Percentiles rank a stretch among this genome's conserved stretches.
These are phyloP conservation scores for Pseudomugil tenellus DNA, from an alignment of 2,797 vertebrate species.

Conservation along the genomic window DNA sequence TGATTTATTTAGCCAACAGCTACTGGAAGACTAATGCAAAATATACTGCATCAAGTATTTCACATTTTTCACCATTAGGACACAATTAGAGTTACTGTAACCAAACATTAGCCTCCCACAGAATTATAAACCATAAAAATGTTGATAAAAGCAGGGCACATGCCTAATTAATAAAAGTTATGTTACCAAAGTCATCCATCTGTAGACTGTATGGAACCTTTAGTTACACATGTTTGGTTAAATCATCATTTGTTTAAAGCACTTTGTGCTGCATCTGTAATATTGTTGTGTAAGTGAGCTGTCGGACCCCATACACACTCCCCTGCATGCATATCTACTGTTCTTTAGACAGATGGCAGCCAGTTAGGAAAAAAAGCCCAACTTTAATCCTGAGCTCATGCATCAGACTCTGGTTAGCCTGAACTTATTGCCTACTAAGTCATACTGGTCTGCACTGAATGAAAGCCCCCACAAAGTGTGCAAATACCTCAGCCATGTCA, in stretches of 20 bases:
- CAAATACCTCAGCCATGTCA: conserved; percentile 9
- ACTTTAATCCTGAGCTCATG: neutral
- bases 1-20: too few species aligned
- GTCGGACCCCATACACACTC: neutral
- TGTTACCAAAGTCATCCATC: neutral
- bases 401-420: neutral
- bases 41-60: neutral
- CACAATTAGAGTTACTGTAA: neutral
- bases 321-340: neutral
- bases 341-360: neutral
- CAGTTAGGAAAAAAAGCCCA: neutral
- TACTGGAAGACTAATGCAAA: neutral
- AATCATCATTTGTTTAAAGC: neutral
- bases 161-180: neutral
- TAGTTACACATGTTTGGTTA: neutral
- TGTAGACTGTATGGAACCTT: neutral
- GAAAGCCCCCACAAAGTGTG: conserved; percentile 6
- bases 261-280: neutral
- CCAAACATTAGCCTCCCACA: neutral
- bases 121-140: neutral
- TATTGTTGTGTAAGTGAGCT: neutral
- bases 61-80: neutral
- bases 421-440: neutral
- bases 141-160: neutral
- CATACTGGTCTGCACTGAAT: conserved; percentile 9